Evolutionary conservation across 1,140 invertebrate genomes (phyloP).

Genomic region (Epicauta chinensis): DNA sequence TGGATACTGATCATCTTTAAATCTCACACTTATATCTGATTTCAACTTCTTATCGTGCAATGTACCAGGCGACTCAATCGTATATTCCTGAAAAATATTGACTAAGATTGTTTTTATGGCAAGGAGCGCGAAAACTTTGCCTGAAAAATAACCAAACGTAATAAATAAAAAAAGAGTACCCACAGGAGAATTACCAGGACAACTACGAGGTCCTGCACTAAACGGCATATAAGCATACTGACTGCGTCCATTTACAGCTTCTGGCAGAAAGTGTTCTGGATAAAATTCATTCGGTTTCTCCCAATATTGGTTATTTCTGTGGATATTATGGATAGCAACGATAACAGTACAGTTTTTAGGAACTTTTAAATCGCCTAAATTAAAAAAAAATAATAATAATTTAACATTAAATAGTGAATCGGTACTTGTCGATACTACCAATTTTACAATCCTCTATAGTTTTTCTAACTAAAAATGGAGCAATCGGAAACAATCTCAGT

Average conservation of each 20-base stretch:
- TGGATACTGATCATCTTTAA: no score
- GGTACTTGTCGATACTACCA: no score
- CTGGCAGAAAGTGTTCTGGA: constrained; percentile 63
- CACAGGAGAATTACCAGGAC: constrained; percentile 51
- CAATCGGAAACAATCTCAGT: constrained; percentile 11
- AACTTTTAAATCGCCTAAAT: not conserved
- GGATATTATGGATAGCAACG: not conserved
- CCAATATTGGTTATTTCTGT: not conserved
- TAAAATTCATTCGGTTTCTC: constrained; percentile 54
- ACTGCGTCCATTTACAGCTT: constrained; percentile 45
- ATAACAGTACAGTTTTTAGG: constrained; percentile 1
- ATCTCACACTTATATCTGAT: not conserved
- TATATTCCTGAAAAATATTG: constrained; percentile 1
- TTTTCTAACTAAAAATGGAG: constrained; percentile 2
- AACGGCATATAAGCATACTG: constrained; percentile 57
- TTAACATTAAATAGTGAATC: no score
- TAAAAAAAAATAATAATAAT: not conserved
- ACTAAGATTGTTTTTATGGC: constrained; percentile 1
- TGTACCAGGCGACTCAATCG: constrained; percentile 2
- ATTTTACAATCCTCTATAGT: constrained; percentile 28
- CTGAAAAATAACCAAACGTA: not conserved
- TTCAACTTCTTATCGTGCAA: constrained; percentile 1
- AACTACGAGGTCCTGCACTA: constrained; percentile 57
- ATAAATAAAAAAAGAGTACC: not conserved
- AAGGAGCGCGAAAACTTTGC: constrained; percentile 1